phyloP scores from a whole-genome alignment of 2,797 vertebrate species.

The Avahi laniger region DNA sequence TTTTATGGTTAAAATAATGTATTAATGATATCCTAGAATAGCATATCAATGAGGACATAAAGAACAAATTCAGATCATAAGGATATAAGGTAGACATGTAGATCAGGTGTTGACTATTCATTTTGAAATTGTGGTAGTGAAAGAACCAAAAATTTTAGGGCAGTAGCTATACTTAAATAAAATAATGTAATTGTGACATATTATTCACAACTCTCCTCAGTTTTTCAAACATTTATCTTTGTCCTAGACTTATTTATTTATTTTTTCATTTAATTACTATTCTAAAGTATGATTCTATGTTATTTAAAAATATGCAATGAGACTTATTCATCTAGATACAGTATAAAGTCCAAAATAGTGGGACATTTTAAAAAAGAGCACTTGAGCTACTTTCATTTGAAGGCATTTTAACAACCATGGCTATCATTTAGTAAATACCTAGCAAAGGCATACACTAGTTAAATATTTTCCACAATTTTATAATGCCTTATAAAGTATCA shows the following conservation, averaged over 20 bases:
- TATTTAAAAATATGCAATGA: background rate
- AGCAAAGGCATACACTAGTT: background rate
- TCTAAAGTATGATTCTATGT: background rate
- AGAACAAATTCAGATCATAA: background rate
- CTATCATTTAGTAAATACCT: background rate
- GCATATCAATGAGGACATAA: background rate
- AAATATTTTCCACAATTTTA: background rate
- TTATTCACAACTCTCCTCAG: background rate
- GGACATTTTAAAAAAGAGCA: background rate
- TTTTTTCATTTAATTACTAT: slow-evolving; percentile 16
- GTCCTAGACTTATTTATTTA: background rate
- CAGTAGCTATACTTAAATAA: background rate
- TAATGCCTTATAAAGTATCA: slow-evolving; percentile 4
- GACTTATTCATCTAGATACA: background rate
- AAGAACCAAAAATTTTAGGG: background rate
- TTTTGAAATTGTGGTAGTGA: background rate
- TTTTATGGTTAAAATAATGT: background rate
- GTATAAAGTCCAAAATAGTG: background rate
- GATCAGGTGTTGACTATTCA: background rate
- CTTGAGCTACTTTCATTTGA: background rate
- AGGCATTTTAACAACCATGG: background rate
- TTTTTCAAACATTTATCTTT: background rate
- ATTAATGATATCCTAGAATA: background rate
- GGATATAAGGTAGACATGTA: background rate
- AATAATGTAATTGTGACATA: background rate